Evolutionary conservation across 2,113 vertebrate species (phyloP).

Genomic region (Prionailurus viverrinus): DNA sequence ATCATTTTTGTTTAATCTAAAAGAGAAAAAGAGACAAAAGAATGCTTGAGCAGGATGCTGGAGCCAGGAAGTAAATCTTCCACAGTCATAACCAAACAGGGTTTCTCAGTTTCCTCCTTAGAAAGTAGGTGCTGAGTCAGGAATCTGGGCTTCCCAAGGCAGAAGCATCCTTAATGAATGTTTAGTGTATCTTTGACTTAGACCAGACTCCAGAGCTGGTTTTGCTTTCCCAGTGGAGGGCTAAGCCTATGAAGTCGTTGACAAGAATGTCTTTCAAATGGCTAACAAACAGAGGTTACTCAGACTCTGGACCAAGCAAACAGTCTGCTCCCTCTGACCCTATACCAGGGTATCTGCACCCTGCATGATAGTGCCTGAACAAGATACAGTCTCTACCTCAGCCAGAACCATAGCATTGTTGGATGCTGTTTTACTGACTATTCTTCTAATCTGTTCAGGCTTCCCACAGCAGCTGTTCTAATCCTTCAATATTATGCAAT

Average conservation of each 20-base stretch:
- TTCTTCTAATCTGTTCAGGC: neutral
- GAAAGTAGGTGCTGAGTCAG: conserved; percentile 18
- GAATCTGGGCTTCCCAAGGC: neutral
- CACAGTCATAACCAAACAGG: conserved; percentile 28
- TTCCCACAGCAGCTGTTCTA: neutral
- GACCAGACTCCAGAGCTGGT: conserved; percentile 9
- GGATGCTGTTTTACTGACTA: neutral
- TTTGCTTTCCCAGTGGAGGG: neutral
- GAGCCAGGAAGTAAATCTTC: conserved; percentile 63
- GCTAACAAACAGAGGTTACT: neutral
- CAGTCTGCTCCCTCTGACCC: neutral
- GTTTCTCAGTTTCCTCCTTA: conserved; percentile 65
- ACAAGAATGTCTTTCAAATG: conserved; percentile 11
- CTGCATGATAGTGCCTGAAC: neutral
- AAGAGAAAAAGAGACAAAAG: neutral
- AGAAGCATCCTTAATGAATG: conserved; percentile 5
- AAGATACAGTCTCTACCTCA: rapidly evolving
- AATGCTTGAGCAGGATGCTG: neutral
- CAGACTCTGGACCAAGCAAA: neutral
- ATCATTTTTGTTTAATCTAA: conserved; percentile 51
- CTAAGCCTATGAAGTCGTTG: neutral
- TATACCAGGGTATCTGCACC: neutral
- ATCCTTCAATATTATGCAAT: neutral
- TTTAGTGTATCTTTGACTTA: conserved; percentile 36
- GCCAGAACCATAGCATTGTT: too few relatives aligned